phyloP scores from a whole-genome alignment of 35 echinoderm and acorn worm species.

The Ptychodera flava region DNA sequence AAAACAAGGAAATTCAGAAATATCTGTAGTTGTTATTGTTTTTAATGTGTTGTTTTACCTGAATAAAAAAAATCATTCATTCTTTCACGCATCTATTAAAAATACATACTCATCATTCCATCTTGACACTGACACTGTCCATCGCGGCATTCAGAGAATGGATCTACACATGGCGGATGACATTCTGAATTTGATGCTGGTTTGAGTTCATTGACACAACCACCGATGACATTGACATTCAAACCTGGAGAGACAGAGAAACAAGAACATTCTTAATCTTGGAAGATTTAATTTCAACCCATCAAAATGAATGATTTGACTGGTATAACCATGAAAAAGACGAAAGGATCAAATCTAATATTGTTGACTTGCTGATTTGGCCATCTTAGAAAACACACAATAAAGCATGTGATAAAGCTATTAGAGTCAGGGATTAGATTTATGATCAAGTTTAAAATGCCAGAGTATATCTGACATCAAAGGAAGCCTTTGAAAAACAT shows the following conservation, averaged over 20 bases:
- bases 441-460: too few relatives aligned
- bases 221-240: slow-evolving; percentile 31
- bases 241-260: not conserved
- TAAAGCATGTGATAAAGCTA: not conserved
- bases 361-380: too few relatives aligned
- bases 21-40: not conserved
- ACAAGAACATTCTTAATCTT: not conserved
- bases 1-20: not conserved
- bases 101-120: slow-evolving; percentile 37
- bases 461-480: too few relatives aligned
- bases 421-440: too few relatives aligned
- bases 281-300: not conserved
- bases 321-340: not conserved
- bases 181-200: slow-evolving; percentile 35
- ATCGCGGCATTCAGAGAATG: slow-evolving; percentile 18
- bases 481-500: too few relatives aligned
- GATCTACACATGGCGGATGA: slow-evolving; percentile 20
- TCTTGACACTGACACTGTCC: slow-evolving; percentile 38
- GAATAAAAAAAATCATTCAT: not conserved
- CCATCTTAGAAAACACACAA: not conserved
- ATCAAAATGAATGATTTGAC: not conserved
- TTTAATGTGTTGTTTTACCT: not conserved
- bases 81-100: not conserved
- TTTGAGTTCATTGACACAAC: slow-evolving; percentile 20
- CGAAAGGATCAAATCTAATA: not conserved